Base-by-base conservation (phyloP, 2,888 invertebrate genomes). In the Nomada goodeniana region DNA sequence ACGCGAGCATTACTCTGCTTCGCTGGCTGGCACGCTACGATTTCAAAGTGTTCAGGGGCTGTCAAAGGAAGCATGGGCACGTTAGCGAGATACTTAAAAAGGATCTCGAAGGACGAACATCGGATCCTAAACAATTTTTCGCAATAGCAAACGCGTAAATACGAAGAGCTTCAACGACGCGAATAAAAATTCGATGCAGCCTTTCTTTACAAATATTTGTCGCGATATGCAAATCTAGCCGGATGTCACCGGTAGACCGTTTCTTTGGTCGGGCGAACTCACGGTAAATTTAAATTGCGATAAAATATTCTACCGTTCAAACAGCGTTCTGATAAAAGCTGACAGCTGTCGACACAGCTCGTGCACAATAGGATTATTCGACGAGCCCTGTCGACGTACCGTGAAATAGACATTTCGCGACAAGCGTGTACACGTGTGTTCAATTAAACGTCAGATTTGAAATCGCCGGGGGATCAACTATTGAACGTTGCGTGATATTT, bases 1-100 rank as follows among this genome's bases (percentile, higher is more conserved):
- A 87, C 85, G 85, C 86, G 72, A 85, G 72, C 70, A 59, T 60
- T 69, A 71, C 74, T 80, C 70, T 77, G 60, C 60, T 55, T 57
- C 73, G 53, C 53, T 65, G 68, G 68, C 85, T 71, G 74, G 70
- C 85, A 79, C 75, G 83, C 87, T 20, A 85, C 64, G 76, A 80
- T 83, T 85, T 77, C 83, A 77, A 81, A 76, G 70, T 79, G 67
- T 80, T 80, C 80, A 20, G 68, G 63, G 60, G 71, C 75, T 73
- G 79, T 77, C 76, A 70, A 73, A 36, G 59, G 42, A 75, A 52
- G 57, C 73, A 84, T 75, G 72, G 69, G 64, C 73, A 64, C 74
- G 53, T 78, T 71, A 55, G 57, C 68, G 52, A 1, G 65, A 72
- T 44, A 42, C 23, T 70, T 53, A 55, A 55, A 70, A 80, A 69